phyloP scores from a whole-genome alignment of 2,113 vertebrate genomes.

The Antennarius striatus region DNA sequence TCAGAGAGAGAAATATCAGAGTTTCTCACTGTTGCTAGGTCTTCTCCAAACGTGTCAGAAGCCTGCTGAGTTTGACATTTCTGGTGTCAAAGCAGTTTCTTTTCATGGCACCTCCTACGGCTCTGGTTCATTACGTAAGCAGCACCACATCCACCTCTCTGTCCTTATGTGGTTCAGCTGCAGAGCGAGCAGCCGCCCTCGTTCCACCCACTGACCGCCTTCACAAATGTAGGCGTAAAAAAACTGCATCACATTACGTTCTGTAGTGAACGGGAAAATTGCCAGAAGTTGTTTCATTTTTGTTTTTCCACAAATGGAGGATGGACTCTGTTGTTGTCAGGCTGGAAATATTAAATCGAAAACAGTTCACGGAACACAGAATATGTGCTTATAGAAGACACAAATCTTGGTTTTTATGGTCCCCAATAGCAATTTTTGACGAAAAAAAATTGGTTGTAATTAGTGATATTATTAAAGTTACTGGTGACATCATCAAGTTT shows the following conservation, averaged over 20 bases:
- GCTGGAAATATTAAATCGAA: not conserved
- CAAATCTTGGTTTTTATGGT: no score
- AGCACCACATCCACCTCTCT: constrained; percentile 29
- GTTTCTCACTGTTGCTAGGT: constrained; percentile 20
- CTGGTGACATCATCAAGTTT: no score
- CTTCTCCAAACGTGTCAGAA: constrained; percentile 21
- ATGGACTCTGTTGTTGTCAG: constrained; percentile 13
- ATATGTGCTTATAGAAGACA: not conserved
- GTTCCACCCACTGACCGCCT: constrained; percentile 60
- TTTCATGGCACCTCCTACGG: constrained; percentile 46
- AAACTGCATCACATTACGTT: constrained; percentile 17
- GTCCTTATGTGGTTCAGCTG: constrained; percentile 34
- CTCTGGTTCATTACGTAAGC: constrained; percentile 36
- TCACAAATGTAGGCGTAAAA: constrained; percentile 43
- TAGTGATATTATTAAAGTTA: no score
- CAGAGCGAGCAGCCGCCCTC: constrained; percentile 33
- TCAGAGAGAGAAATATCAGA: constrained; percentile 1
- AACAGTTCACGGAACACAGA: not conserved
- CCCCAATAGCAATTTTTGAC: no score
- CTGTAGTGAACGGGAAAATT: constrained; percentile 15
- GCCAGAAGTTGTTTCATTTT: constrained; percentile 27
- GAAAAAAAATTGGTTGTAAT: no score
- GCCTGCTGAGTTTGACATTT: constrained; percentile 53
- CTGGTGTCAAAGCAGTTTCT: constrained; percentile 27
- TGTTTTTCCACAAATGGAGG: constrained; percentile 16